These are phyloP conservation scores for Diglossa cyanea DNA, from an alignment of 2,797 vertebrate genomes.

Conservation along the genomic window DNA sequence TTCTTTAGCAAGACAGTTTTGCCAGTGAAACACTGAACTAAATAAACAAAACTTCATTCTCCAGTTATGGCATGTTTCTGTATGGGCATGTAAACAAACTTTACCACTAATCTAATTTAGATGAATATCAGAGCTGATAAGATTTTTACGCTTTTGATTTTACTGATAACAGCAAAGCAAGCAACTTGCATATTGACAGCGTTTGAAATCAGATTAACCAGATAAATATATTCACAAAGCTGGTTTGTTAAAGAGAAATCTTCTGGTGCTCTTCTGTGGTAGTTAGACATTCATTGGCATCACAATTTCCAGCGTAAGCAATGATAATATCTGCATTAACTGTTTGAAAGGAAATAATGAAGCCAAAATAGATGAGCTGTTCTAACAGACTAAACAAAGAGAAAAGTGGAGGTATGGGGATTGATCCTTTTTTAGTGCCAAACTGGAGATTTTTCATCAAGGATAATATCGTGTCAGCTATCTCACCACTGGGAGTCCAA, in stretches of 20 bases:
- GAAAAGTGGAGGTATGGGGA: background rate
- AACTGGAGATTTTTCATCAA: background rate
- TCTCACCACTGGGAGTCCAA: background rate
- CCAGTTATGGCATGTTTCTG: background rate
- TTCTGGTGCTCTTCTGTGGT: background rate
- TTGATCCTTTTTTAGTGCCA: background rate
- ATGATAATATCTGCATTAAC: background rate
- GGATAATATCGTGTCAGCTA: background rate
- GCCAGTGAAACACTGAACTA: background rate
- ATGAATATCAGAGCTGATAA: background rate
- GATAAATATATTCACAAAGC: background rate
- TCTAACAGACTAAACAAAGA: background rate
- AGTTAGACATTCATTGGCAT: background rate
- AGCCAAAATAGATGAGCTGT: background rate
- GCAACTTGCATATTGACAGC: background rate
- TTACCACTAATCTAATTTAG: background rate
- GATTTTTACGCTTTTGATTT: background rate
- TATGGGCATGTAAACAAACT: background rate
- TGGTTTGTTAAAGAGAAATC: background rate
- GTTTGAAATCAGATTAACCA: background rate
- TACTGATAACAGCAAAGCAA: background rate
- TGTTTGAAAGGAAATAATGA: background rate
- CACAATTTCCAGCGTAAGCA: background rate
- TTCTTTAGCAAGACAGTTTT: background rate
- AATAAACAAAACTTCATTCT: background rate